Percentiles rank a stretch among this genome's conserved stretches.
Conservation (phyloP, 2,797 vertebrate genomes). For the Anniella stebbinsi region DNA sequence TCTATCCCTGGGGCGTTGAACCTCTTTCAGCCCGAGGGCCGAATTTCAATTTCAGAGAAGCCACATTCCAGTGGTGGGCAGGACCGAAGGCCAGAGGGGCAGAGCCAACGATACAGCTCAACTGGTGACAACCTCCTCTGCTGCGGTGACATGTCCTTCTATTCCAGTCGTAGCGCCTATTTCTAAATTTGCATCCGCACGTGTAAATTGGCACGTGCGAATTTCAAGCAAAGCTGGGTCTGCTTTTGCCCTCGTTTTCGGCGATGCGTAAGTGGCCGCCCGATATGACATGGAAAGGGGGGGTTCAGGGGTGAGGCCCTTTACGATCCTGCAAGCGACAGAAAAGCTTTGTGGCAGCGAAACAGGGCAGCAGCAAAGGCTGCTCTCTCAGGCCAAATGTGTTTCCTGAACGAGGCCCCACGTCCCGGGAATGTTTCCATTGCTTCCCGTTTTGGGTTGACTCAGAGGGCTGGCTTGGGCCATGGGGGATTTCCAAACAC, state of each 20-base stretch:
- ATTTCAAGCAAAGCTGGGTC: too few species aligned
- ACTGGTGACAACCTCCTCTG: too few species aligned
- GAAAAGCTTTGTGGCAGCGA: too few species aligned
- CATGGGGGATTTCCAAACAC: slow-evolving; percentile 32
- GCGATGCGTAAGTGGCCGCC: background rate
- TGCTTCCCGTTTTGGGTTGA: rapidly evolving
- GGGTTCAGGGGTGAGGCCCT: background rate
- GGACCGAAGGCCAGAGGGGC: too few species aligned
- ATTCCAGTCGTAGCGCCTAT: background rate
- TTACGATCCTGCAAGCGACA: too few species aligned
- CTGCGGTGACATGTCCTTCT: background rate
- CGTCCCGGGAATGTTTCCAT: rapidly evolving
- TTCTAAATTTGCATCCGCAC: background rate
- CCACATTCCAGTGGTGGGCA: too few species aligned
- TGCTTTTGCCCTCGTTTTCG: background rate
- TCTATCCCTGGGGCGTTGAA: too few species aligned
- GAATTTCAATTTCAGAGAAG: too few species aligned
- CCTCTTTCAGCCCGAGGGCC: too few species aligned
- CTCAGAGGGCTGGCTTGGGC: background rate
- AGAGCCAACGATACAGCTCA: too few species aligned
- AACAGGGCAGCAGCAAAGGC: too few species aligned
- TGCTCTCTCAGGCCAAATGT: too few species aligned
- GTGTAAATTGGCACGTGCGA: background rate
- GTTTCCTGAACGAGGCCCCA: background rate
- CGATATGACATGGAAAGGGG: background rate